Conservation (phyloP, 2,797 vertebrate genomes). For the Darevskia nairensis region DNA sequence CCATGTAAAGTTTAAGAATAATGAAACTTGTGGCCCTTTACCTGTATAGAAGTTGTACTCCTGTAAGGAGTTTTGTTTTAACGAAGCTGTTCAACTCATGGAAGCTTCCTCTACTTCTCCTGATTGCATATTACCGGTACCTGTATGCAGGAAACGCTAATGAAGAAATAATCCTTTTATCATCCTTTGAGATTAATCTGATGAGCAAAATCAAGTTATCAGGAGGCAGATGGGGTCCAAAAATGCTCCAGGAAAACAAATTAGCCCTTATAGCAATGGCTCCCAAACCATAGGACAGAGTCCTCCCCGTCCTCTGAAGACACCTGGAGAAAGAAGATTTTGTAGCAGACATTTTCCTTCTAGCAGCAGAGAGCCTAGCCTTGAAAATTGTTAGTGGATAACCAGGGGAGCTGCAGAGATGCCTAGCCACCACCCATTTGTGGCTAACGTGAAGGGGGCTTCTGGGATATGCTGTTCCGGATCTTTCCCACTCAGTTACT, state of each 20-base stretch:
- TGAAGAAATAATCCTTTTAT: conserved; percentile 21
- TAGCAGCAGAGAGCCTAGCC: not conserved
- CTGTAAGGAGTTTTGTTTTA: not conserved
- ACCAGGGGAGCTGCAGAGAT: not conserved
- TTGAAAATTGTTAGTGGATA: not conserved
- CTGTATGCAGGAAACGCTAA: not conserved
- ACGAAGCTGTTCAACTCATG: not conserved
- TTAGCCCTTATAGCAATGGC: not conserved
- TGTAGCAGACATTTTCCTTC: not conserved
- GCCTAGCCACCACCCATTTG: not conserved
- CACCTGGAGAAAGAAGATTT: no score
- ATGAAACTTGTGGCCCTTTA: not conserved
- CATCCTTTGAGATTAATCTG: not conserved
- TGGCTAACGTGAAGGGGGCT: not conserved
- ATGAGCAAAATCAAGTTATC: not conserved
- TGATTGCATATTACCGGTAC: not conserved
- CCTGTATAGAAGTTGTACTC: not conserved
- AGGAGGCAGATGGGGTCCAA: not conserved
- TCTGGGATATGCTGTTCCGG: not conserved
- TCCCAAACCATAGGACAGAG: not conserved
- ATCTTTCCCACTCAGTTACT: not conserved
- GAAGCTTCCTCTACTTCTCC: not conserved
- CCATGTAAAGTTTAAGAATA: not conserved
- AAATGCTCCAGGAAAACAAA: not conserved
- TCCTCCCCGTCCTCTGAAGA: no score